Evolutionary conservation across 2,113 vertebrate genomes (phyloP), one percentile per base, ranked within the genome.

Genomic region (Lates calcarifer): DNA sequence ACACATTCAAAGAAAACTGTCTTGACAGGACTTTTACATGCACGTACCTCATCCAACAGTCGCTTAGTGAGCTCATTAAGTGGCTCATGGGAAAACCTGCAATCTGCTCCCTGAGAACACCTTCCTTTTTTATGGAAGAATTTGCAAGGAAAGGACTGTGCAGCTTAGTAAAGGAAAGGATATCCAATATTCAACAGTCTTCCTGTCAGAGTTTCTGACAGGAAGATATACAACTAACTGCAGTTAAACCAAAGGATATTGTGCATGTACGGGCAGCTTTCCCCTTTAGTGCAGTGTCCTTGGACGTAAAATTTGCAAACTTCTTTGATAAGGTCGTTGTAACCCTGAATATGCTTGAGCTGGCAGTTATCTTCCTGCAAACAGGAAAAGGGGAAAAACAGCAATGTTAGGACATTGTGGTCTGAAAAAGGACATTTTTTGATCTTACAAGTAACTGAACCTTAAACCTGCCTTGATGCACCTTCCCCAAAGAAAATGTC

Each of bases 91-190:
- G 98, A 98, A 92, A 99, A 99, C 79, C 91, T 96, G 94, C 98
- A 99, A 8, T 95, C 94, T 47, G 94, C 95, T 86, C 94, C 95
- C 78, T 97, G 95, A 24, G 92, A 95, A 85, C 98, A 99, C 24
- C 94, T 96, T 74, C 95, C 95, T 87, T 89, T 95, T 43, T 91
- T 95, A 37, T 99, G 97, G 90, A 96, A 98, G 85, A 96, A 98
- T 94, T 97, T 98, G 90, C 98, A 99, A n/a, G 98, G 98, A 90
- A 97, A 97, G 47, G 97, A 96, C 95, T 95, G 96, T 99, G 86
- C 79, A 22, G 72, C 26, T 65, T 62, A 6, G 87, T 97, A 90
- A 96, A 98, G 96, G 96, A 95, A 85, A n/a, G n/a, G n/a, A 82
- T 0, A n/a, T n/a, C 4, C 39, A 2, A 0, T 35, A 61, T 28